These are phyloP conservation scores for Lasioglossum oenotherae DNA, from an alignment of 2,888 invertebrate genomes.

Conservation along the genomic window DNA sequence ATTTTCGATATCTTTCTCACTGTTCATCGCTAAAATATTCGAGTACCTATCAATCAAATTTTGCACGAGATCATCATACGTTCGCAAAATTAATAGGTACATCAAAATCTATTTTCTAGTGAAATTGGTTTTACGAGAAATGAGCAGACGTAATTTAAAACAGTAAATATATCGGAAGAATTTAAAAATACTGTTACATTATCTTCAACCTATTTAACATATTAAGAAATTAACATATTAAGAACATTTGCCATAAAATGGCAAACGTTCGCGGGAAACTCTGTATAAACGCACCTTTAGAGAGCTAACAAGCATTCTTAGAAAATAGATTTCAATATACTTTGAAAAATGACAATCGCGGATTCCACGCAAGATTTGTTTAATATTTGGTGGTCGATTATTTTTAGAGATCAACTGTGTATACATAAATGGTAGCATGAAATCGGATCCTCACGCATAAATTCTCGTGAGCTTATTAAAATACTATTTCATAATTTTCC, in stretches of 20 bases:
- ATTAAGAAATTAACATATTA: too few relatives aligned
- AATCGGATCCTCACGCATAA: constrained; percentile 24
- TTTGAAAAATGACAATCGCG: background rate
- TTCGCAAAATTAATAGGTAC: background rate
- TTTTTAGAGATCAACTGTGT: background rate
- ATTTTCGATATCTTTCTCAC: background rate
- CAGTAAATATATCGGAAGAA: too few relatives aligned
- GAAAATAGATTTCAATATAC: background rate
- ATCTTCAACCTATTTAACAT: too few relatives aligned
- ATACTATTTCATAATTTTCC: constrained; percentile 45
- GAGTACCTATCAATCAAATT: background rate
- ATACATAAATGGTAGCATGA: constrained; percentile 32
- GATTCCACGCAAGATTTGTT: background rate
- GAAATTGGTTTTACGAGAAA: background rate
- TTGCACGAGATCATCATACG: background rate
- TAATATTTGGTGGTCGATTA: background rate
- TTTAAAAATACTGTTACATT: too few relatives aligned
- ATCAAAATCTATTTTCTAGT: background rate
- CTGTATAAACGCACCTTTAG: too few relatives aligned
- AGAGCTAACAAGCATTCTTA: too few relatives aligned
- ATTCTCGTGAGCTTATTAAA: constrained; percentile 47
- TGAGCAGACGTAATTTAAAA: too few relatives aligned
- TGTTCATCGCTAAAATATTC: background rate
- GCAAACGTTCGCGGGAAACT: too few relatives aligned
- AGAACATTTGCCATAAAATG: too few relatives aligned